Evolutionary conservation across 2,888 invertebrate genomes (phyloP).

Genomic region (Caenorhabditis sp.): DNA sequence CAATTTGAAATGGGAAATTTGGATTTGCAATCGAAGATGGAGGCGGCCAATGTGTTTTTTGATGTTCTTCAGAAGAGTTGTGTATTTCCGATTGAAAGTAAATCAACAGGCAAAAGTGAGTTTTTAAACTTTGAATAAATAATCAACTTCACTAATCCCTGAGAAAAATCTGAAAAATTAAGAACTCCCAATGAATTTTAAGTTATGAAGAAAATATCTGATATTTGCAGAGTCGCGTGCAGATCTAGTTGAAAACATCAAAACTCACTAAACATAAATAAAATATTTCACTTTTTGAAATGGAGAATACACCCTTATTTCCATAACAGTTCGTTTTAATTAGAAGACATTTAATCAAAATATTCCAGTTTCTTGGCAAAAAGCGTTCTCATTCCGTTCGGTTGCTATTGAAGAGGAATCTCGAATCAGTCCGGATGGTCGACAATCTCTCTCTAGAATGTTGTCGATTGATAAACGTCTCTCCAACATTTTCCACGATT

Average conservation of each 20-base stretch:
- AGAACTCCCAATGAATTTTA: too few species aligned
- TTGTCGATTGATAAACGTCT: conserved; percentile 48
- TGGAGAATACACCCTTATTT: too few species aligned
- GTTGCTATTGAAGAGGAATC: conserved; percentile 59
- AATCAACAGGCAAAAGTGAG: conserved; percentile 1
- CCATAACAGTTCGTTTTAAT: too few species aligned
- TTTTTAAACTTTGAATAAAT: neutral
- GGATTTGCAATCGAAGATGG: conserved; percentile 31
- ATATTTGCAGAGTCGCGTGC: too few species aligned
- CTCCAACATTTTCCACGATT: conserved; percentile 30
- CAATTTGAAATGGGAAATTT: conserved; percentile 42
- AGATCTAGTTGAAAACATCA: too few species aligned
- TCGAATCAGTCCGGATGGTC: conserved; percentile 41
- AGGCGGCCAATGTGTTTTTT: conserved; percentile 49
- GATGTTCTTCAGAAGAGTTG: conserved; percentile 54
- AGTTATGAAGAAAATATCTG: too few species aligned
- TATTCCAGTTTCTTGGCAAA: conserved; percentile 28
- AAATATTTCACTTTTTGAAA: too few species aligned
- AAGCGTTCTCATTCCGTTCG: conserved; percentile 54
- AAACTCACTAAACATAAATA: too few species aligned
- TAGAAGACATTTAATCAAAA: too few species aligned
- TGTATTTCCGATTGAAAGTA: conserved; percentile 39
- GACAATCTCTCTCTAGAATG: conserved; percentile 55
- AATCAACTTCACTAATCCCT: too few species aligned
- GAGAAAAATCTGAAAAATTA: too few species aligned